Base-by-base conservation (phyloP, 2,797 vertebrate species). In the Paramormyrops hopkinsi region DNA sequence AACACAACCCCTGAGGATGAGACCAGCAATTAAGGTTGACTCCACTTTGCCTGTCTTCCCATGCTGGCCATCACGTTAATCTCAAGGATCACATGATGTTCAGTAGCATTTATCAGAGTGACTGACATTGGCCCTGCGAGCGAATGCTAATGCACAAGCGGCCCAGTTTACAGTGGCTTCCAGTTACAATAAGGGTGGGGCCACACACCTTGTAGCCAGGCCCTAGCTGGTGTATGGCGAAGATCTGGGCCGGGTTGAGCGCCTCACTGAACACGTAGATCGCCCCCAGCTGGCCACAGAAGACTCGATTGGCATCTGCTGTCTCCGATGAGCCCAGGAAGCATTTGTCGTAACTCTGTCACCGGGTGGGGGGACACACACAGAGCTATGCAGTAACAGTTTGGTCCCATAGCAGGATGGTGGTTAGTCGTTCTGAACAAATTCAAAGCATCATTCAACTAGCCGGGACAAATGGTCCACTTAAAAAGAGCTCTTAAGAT, bases 301-400 rank as follows among this genome's bases (percentile, higher is more conserved):
- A 99, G 33, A 99, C 98, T 92, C 98, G 95, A 91, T 99, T 99
- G 65, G 98, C 98, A 90, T 99, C 98, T 0, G 98, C 98, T 2
- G 98, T 99, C 95, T 99, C 98, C 9, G 98, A 99, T 84, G 98
- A 99, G 89, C 98, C 98, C 94, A 99, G 97, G 95, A 99, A 99
- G 95, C 98, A 99, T 94, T 99, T 99, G 94, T 99, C 98, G 90
- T 99, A 99, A 93, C 98, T 99, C 98, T 99, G 94, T 51, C 90
- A 90, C 85, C 46, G 11, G 89, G 14, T 37, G 3, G 29, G 53
- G 53, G 1, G 6, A 33, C 62, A 82, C 37, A 82, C 17, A 44
- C 41, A 50, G 44, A 14, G 44, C 41, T 9, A 50, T 48, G 82
- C 41, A 6, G 82, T 46, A 22, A 83, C 46, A 84, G n/a, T 96